These are phyloP conservation scores for Odontamblyopus lacepedii DNA, from an alignment of 2,797 vertebrate genomes.

Conservation along the genomic window DNA sequence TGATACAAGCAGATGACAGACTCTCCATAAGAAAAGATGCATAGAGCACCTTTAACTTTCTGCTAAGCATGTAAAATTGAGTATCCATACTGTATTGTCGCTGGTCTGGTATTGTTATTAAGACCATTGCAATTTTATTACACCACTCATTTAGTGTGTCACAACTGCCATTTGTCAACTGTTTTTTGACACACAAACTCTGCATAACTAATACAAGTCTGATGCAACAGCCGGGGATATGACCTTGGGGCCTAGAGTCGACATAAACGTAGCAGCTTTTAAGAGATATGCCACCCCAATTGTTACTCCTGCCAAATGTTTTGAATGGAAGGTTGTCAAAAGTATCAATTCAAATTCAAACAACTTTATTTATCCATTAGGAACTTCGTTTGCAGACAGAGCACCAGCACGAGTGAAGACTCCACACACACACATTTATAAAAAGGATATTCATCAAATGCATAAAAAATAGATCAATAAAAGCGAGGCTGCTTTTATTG, in stretches of 20 bases:
- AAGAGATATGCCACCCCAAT: slow-evolving; percentile 30
- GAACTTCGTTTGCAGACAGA: no score
- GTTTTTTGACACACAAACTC: slow-evolving; percentile 33
- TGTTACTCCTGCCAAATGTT: slow-evolving; percentile 30
- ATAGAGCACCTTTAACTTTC: no score
- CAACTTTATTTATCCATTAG: no score
- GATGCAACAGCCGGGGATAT: slow-evolving; percentile 43
- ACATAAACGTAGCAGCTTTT: slow-evolving; percentile 38
- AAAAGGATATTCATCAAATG: no score
- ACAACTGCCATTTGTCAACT: slow-evolving; percentile 16
- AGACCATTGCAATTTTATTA: slow-evolving; percentile 21
- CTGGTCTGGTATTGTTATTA: neutral
- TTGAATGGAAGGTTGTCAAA: no score
- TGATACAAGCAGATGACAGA: no score
- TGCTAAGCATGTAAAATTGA: neutral
- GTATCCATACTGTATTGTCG: neutral
- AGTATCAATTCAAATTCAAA: no score
- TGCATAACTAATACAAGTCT: slow-evolving; percentile 39
- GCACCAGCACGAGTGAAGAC: no score
- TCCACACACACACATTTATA: no score
- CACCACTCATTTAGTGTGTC: slow-evolving; percentile 13
- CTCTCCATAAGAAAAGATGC: no score
- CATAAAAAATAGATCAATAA: no score
- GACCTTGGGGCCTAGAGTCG: slow-evolving; percentile 43
- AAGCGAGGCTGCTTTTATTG: no score